These are phyloP conservation scores for Trichoplusia ni DNA, from an alignment of 1,140 invertebrate species.

Conservation along the genomic window DNA sequence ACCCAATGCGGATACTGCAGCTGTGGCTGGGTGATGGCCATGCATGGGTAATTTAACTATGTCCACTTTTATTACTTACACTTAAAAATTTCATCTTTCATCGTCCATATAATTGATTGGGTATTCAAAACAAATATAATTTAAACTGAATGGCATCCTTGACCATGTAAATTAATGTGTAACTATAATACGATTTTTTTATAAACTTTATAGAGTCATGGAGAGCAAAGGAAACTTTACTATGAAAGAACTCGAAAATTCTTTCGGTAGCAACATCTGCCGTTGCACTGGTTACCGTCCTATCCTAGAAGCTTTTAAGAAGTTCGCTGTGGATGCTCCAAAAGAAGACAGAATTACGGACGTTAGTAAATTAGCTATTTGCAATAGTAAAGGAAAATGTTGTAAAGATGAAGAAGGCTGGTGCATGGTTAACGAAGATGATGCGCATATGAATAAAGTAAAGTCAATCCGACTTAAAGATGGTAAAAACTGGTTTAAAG, in stretches of 20 bases:
- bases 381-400: not conserved
- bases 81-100: too few relatives aligned
- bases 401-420: not conserved
- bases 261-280: conserved; percentile 89
- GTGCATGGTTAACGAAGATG: conserved; percentile 8
- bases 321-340: conserved; percentile 76
- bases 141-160: too few relatives aligned
- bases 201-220: conserved; percentile 28
- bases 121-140: too few relatives aligned
- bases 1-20: conserved; percentile 92
- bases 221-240: conserved; percentile 71
- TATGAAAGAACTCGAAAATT: conserved; percentile 85
- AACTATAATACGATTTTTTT: not conserved
- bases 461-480: conserved; percentile 61
- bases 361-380: conserved; percentile 59
- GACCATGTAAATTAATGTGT: too few relatives aligned
- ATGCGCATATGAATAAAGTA: conserved; percentile 13
- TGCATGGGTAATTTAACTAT: conserved; percentile 62
- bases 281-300: conserved; percentile 92
- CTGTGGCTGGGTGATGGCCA: conserved; percentile 92
- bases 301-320: conserved; percentile 90
- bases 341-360: conserved; percentile 37
- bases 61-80: too few relatives aligned
- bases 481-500: conserved; percentile 59
- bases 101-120: too few relatives aligned